These are phyloP conservation scores for Artibeus lituratus DNA, from an alignment of 2,797 vertebrate genomes.

Conservation along the genomic window DNA sequence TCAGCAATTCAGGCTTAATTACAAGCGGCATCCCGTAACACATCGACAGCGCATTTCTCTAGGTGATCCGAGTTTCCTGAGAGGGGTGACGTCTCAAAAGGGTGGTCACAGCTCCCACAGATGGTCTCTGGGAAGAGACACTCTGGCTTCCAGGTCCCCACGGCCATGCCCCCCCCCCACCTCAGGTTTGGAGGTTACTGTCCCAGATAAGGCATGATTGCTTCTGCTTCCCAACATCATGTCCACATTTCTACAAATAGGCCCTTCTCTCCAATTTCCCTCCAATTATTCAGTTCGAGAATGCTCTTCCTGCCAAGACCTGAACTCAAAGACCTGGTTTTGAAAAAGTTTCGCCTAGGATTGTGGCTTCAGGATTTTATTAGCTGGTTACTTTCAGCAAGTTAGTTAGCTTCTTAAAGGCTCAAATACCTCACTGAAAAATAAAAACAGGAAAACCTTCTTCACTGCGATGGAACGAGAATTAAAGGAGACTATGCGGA, in stretches of 20 bases:
- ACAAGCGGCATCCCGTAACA: neutral
- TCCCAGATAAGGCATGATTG: neutral
- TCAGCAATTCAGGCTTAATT: neutral
- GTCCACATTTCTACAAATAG: neutral
- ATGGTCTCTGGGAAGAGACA: neutral
- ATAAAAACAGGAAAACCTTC: neutral
- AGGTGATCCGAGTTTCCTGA: neutral
- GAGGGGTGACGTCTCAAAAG: neutral
- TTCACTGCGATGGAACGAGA: neutral
- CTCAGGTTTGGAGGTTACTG: neutral
- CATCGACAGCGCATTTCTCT: neutral
- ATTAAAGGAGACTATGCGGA: neutral
- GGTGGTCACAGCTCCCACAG: neutral
- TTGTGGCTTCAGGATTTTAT: neutral
- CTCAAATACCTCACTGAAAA: neutral
- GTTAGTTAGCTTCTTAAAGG: neutral
- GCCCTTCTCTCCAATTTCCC: neutral
- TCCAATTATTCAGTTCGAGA: neutral
- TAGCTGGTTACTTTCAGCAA: neutral
- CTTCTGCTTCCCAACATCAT: neutral
- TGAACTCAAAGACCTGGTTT: neutral
- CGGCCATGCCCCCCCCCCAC: rapidly evolving
- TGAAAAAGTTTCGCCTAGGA: neutral
- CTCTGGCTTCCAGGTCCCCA: neutral
- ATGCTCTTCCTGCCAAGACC: neutral